Base-by-base conservation (phyloP, 2,113 vertebrate genomes). In the Forbesichthys agassizii region DNA sequence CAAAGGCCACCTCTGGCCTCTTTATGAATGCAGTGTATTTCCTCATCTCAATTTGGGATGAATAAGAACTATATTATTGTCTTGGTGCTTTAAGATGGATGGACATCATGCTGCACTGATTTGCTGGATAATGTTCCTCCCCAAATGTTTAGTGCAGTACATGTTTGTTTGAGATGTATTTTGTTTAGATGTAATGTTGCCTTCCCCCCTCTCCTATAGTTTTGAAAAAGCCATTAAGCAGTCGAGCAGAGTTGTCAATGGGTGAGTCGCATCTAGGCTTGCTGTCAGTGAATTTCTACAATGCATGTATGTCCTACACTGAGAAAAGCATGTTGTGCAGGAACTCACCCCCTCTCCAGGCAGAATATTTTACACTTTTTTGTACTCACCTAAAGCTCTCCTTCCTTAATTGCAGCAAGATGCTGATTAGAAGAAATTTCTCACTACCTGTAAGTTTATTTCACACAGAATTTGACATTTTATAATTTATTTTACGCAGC, bases 401-500 rank as follows among this genome's bases (percentile, higher is more conserved):
- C 33, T 5, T 63, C 66, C 56, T 36, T 53, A 61, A 52, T 82
- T 89, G 86, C 6, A 92, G 92, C 12, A 94, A 85, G 63, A 78
- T 93, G 76, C 85, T 93, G 0, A 88, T 96, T 80, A 85, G 94
- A 68, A 94, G 95, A 80, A 94, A 93, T 82, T 89, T 93, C 73
- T 98, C 95, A 0, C 84, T 98, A 51, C 96, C 96, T 0, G 96
- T 98, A 88, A 93, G 94, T 80, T 4, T 3, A 64, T 53, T 65
- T 36, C 8, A 61, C 62, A 1, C 18, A 7, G 0, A 18, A 1
- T 42, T 36, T 67, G 0, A 14, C 14, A 27, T 27, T 27, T 12
- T 16, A 42, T 2, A 1, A 6, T 42, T 5, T 42, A 42, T 42
- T 27, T 27, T 27, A 3, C 27, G 27, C 27, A 27, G 27, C 27